Conservation (phyloP, 2,797 vertebrate genomes). For the Sebastiscus albofasciatus region DNA sequence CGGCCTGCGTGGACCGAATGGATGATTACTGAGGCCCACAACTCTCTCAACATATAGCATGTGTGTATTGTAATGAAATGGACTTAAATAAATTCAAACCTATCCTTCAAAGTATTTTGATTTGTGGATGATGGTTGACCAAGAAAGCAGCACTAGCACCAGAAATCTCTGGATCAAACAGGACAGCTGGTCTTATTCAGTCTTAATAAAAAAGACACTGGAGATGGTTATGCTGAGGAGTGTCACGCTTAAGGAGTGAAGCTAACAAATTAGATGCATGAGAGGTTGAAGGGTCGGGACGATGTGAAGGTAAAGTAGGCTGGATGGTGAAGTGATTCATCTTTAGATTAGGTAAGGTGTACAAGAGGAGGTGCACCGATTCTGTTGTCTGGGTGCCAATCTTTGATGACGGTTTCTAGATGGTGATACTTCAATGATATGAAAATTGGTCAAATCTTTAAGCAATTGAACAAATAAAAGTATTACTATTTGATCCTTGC, state of each 20-base stretch:
- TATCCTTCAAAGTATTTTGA: neutral
- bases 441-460: neutral
- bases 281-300: neutral
- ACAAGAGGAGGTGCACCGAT: neutral
- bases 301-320: neutral
- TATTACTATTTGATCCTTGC: neutral
- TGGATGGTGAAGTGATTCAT: neutral
- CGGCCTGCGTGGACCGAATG: neutral
- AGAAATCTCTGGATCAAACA: neutral
- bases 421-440: neutral
- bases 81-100: neutral
- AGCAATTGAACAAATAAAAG: neutral
- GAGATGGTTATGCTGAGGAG: neutral
- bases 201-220: neutral
- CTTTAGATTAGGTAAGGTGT: neutral
- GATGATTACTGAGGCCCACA: neutral
- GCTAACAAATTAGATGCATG: neutral
- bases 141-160: neutral
- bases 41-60: neutral
- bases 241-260: neutral
- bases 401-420: neutral
- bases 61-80: neutral
- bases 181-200: neutral
- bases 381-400: neutral
- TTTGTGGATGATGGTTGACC: neutral